phyloP scores from a whole-genome alignment of 2,113 vertebrate genomes.

The Pyxicephalus adspersus region DNA sequence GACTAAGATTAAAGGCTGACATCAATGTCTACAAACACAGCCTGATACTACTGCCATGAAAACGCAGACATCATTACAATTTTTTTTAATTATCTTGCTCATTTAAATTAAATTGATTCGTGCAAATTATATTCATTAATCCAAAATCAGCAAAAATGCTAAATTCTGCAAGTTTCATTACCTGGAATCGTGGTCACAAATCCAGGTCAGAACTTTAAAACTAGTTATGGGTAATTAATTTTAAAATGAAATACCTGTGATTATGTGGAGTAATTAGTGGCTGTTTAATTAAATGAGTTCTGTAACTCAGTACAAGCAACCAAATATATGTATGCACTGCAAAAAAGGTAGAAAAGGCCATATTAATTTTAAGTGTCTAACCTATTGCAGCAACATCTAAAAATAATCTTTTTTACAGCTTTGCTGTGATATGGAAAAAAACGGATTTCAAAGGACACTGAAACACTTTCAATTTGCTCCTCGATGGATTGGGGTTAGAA shows the following conservation, averaged over 20 bases:
- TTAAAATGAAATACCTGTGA: background rate
- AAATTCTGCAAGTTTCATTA: background rate
- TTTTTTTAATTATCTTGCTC: background rate
- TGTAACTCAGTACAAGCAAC: background rate
- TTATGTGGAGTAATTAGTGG: background rate
- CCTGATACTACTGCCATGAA: background rate
- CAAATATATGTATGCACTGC: background rate
- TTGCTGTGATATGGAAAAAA: conserved; percentile 16
- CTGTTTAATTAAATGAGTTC: background rate
- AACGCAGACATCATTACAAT: background rate
- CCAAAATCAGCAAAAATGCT: background rate
- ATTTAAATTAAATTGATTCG: conserved; percentile 2
- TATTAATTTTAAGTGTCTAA: conserved; percentile 15
- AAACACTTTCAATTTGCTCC: conserved; percentile 10
- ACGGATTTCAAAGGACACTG: conserved; percentile 7
- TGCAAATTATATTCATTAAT: background rate
- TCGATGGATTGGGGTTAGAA: conserved; percentile 32
- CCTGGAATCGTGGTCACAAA: background rate
- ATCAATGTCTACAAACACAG: background rate
- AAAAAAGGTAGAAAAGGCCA: background rate
- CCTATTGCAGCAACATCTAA: conserved; percentile 14
- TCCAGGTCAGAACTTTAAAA: background rate
- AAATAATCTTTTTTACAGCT: conserved; percentile 26
- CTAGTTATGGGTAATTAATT: conserved; percentile 4
- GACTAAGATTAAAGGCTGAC: background rate